Conservation (phyloP, 2,113 vertebrate genomes). For the Rhabdornis inornatus region DNA sequence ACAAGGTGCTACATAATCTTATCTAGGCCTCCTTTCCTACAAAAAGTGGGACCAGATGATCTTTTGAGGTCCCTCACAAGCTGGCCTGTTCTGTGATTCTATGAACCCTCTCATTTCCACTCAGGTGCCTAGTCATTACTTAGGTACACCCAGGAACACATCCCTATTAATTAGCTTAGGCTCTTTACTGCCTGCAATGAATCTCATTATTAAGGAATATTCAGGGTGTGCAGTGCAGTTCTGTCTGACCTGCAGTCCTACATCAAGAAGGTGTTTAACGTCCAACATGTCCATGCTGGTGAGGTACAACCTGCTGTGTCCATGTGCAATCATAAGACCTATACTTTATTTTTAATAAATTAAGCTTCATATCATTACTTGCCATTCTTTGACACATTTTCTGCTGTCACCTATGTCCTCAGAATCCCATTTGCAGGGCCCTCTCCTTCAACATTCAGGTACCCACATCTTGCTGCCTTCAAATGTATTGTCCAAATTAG, state of each 20-base stretch:
- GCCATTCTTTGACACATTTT: not conserved
- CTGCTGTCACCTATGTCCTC: not conserved
- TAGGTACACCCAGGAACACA: not conserved
- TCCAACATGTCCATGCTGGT: rapidly evolving
- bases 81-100: not conserved
- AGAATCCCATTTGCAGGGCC: not conserved
- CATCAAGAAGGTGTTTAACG: not conserved
- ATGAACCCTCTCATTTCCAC: not conserved
- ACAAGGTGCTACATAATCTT: not conserved
- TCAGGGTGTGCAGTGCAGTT: not conserved
- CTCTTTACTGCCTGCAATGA: not conserved
- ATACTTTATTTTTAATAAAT: not conserved
- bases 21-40: not conserved
- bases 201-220: not conserved
- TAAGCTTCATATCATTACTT: not conserved
- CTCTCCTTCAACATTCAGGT: not conserved
- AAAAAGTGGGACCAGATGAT: not conserved
- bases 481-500: not conserved
- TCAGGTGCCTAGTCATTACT: not conserved
- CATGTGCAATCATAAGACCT: not conserved
- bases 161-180: not conserved
- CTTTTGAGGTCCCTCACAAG: not conserved
- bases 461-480: not conserved
- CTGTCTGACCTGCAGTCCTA: not conserved
- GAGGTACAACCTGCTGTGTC: not conserved